These are phyloP conservation scores for Ephydatia muelleri DNA, from an alignment of 37 sponge, comb jelly and placozoan genomes.

Conservation along the genomic window DNA sequence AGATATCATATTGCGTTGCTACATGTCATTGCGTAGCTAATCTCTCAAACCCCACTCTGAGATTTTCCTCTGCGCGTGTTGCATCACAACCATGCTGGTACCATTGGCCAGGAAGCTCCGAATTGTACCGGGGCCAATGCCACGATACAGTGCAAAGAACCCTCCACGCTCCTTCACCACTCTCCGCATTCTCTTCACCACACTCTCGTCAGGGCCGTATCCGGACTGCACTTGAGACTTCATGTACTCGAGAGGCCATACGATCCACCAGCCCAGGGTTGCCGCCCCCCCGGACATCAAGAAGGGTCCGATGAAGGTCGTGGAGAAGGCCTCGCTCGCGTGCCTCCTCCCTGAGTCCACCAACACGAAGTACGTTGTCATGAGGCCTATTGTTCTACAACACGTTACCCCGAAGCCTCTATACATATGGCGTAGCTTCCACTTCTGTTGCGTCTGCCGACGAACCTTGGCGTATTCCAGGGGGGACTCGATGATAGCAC, in stretches of 20 bases:
- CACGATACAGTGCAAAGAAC: slow-evolving; percentile 87
- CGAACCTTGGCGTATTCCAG: slow-evolving; percentile 92
- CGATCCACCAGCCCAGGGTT: slow-evolving; percentile 97
- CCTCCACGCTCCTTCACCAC: slow-evolving; percentile 86
- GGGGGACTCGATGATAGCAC: slow-evolving; percentile 95
- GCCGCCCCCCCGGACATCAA: slow-evolving; percentile 88
- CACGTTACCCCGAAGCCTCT: slow-evolving; percentile 93
- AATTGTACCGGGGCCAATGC: slow-evolving; percentile 93
- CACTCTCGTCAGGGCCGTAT: slow-evolving; percentile 72
- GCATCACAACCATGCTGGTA: slow-evolving; percentile 96
- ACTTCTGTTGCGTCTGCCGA: slow-evolving; percentile 84
- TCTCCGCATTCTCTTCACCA: slow-evolving; percentile 61
- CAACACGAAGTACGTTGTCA: slow-evolving; percentile 92
- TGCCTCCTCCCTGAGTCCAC: slow-evolving; percentile 85
- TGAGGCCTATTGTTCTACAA: slow-evolving; percentile 87
- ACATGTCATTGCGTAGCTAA: neutral
- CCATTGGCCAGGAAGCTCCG: slow-evolving; percentile 98
- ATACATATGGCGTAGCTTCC: slow-evolving; percentile 79
- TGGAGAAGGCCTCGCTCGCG: slow-evolving; percentile 66
- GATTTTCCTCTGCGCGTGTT: slow-evolving; percentile 87
- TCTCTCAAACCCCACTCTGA: slow-evolving; percentile 83
- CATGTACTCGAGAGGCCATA: slow-evolving; percentile 99
- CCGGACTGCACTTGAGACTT: slow-evolving; percentile 94
- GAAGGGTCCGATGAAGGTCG: slow-evolving; percentile 88
- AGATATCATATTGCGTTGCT: too few relatives aligned